Evolutionary conservation across 1,140 invertebrate species (phyloP), one percentile per base, ranked within the genome.

Genomic region (Drosophila erecta): DNA sequence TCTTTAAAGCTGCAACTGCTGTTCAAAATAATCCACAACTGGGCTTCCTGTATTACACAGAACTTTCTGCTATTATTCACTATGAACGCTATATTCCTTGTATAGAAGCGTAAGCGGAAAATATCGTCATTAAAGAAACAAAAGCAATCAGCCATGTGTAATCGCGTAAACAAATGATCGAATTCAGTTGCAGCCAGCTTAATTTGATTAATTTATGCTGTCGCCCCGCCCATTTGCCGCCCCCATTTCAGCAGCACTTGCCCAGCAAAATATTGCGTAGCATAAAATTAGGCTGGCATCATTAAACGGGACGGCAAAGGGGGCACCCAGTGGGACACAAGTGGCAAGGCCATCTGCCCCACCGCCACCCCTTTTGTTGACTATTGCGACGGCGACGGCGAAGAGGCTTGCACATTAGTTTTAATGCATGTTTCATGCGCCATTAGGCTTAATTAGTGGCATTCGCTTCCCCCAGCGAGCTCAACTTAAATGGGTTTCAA

Each of bases 351-450:
- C 65, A 51, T 46, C 54, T 8, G 30, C 30, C 17, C 49, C 56
- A 35, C 50, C 8, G n/a, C 14, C 30, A 40, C 5, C 17, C 40
- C 11, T 14, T 15, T 59, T 20, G 53, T 11, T 46, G 55, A 51
- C 43, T 37, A 33, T 56, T 38, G 35, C 51, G 24, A 22, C 22
- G 22, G 22, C 22, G 77, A 74, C 66, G 58, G 35, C 51, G 78
- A 74, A 61, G 65, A 41, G 77, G 73, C 74, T 65, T 87, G 79
- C 84, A 87, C 83, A 89, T 87, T 87, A 86, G 83, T 86, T 86
- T 87, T 81, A 86, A 87, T 89, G 79, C 84, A 87, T 87, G 83
- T 87, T 87, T 87, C 83, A 87, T 87, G 83, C 83, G 83, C 84
- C 83, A 87, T 87, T 87, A 87, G 84, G 83, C 83, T 89, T 87